Evolutionary conservation across 2,797 vertebrate genomes (phyloP), one percentile per base, ranked within the genome.

Genomic region (Paramormyrops hopkinsi): DNA sequence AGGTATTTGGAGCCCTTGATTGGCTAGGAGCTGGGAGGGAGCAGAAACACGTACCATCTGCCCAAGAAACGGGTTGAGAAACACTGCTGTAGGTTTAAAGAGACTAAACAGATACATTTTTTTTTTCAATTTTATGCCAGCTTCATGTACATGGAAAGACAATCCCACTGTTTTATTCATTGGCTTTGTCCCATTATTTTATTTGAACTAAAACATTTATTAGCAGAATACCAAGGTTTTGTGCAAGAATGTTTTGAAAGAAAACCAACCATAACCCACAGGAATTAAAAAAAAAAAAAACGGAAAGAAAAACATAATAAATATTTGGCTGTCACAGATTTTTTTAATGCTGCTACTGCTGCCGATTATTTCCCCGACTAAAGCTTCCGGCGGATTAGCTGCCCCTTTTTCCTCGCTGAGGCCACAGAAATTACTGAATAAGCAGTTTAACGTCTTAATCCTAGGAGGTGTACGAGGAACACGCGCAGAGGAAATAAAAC

Each of bases 391-490:
- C 44, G 76, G 86, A 88, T 88, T 76, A 89, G 56, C 51, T 9
- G 1, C 2, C 14, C 44, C 2, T 85, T 25, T 88, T 25, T 88
- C 56, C 79, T 33, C 41, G 83, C 37, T 62, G 89, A 88, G 82
- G 59, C 51, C 82, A 69, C 41, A 86, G 51, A 82, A 88, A 88
- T 4, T 29, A 41, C 82, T 50, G 73, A 88, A 85, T 51, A n/a
- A 59, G 82, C 56, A 91, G 22, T 88, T 87, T 62, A 86, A 33
- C 14, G 25, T 54, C 59, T 86, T 88, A 88, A 87, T 90, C 86
- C 87, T 25, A 48, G 51, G 54, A 82, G 33, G 44, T 37, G 84
- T 76, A 84, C 19, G 6, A 17, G 41, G 54, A 25, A 83, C n/a
- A 44, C 51, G 37, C 41, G n/a, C 7, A 62, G 56, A 17, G 44